phyloP scores from a whole-genome alignment of 2,113 vertebrate species.

The Bubo bubo region DNA sequence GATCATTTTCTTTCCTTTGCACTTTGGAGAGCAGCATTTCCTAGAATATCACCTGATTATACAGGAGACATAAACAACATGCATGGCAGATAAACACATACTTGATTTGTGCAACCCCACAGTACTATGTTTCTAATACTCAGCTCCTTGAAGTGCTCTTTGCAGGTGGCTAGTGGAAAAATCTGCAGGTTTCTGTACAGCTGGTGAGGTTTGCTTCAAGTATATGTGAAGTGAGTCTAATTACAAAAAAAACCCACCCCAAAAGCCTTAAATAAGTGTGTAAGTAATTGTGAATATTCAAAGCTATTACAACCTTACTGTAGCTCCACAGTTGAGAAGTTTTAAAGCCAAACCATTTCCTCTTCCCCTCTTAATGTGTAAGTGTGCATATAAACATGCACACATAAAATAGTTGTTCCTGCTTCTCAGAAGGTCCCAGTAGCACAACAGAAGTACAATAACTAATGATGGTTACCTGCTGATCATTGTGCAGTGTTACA shows the following conservation, averaged over 20 bases:
- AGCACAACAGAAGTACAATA: background rate
- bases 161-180: background rate
- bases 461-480: background rate
- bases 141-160: background rate
- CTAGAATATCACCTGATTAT: background rate
- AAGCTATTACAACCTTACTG: background rate
- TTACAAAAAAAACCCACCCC: background rate
- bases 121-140: background rate
- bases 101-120: background rate
- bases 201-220: background rate
- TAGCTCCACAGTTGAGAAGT: background rate
- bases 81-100: background rate
- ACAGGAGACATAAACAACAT: background rate
- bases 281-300: background rate
- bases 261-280: background rate
- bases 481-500: background rate
- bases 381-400: background rate
- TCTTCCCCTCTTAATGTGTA: background rate
- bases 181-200: background rate
- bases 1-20: background rate
- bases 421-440: background rate
- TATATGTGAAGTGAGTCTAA: background rate
- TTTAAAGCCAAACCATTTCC: background rate
- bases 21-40: background rate
- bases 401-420: background rate